Conservation (phyloP, 2,888 invertebrate genomes). For the Athalia circularis region DNA sequence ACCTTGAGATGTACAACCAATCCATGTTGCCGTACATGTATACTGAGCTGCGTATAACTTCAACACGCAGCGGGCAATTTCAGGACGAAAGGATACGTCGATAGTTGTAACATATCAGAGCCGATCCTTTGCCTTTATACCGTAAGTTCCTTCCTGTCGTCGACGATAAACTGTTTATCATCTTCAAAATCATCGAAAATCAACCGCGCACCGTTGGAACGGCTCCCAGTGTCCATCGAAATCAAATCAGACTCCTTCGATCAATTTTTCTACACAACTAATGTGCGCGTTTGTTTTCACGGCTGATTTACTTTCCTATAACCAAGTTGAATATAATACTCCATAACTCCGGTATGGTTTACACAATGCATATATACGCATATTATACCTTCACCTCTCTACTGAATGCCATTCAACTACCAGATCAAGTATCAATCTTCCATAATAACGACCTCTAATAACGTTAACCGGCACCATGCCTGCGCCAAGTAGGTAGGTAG, state of each 20-base stretch:
- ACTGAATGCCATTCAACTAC: conserved; percentile 6
- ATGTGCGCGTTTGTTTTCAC: conserved; percentile 22
- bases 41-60: no score
- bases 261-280: neutral
- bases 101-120: no score
- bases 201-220: no score
- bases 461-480: conserved; percentile 6
- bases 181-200: no score
- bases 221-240: neutral
- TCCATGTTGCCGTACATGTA: neutral
- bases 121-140: no score
- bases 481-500: neutral
- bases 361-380: no score
- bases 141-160: no score
- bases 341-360: neutral
- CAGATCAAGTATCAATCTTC: conserved; percentile 34
- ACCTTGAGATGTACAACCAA: conserved; percentile 53
- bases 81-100: no score
- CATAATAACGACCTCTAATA: conserved; percentile 24
- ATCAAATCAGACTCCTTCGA: neutral
- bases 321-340: conserved; percentile 7
- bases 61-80: no score
- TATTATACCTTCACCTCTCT: no score
- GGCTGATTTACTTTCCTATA: conserved; percentile 15
- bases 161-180: no score